phyloP scores from a whole-genome alignment of 2,113 vertebrate genomes.

The Siphamia tubifer region DNA sequence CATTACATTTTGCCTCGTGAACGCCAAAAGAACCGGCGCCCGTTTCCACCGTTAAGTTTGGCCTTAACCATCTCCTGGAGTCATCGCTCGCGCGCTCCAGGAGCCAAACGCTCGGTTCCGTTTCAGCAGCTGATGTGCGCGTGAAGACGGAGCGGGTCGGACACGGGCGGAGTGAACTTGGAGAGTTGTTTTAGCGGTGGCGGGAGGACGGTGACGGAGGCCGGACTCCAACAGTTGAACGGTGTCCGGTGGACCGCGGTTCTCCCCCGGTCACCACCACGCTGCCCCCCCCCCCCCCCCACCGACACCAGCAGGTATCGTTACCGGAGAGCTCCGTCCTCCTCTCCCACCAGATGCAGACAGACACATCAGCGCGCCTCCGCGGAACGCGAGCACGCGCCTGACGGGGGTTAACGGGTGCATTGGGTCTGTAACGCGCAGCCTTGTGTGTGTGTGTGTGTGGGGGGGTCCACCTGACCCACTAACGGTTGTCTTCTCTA shows the following conservation, averaged over 20 bases:
- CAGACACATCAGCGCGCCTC: conserved; percentile 70
- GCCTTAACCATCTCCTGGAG: conserved; percentile 36
- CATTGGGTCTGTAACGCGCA: conserved; percentile 61
- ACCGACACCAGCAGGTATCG: conserved; percentile 35
- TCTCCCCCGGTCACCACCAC: too few species aligned
- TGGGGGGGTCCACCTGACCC: conserved; percentile 70
- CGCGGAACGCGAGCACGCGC: conserved; percentile 54
- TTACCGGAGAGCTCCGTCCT: conserved; percentile 45
- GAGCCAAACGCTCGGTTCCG: conserved; percentile 43
- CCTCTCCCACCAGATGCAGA: conserved; percentile 59
- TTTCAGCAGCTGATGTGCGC: conserved; percentile 64
- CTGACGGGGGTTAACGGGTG: conserved; percentile 72
- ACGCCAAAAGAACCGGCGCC: conserved; percentile 8
- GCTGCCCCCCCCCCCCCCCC: too few species aligned
- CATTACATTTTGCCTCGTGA: conserved; percentile 45
- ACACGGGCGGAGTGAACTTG: conserved; percentile 71
- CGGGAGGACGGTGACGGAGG: conserved; percentile 14
- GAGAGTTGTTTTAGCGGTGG: conserved; percentile 44
- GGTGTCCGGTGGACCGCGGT: not conserved
- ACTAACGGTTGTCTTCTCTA: conserved; percentile 41
- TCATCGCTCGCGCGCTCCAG: conserved; percentile 41
- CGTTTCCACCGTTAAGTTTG: conserved; percentile 21
- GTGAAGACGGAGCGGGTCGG: conserved; percentile 54
- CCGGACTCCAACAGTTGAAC: conserved; percentile 5
- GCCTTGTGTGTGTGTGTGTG: conserved; percentile 52